These are phyloP conservation scores for Hippocampus abdominalis DNA, from an alignment of 2,113 vertebrate species.

Conservation along the genomic window DNA sequence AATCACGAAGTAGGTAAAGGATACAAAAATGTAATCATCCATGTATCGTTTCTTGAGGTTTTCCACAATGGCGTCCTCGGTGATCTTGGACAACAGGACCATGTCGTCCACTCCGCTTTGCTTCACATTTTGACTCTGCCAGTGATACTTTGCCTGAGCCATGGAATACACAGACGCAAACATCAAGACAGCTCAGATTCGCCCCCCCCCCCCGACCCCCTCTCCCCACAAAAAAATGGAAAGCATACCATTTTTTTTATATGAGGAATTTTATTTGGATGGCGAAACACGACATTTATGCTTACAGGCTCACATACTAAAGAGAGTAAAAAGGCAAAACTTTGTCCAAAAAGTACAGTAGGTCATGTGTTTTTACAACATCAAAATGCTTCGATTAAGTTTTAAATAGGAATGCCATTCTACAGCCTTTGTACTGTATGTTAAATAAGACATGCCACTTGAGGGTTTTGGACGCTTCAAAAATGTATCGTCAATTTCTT, in stretches of 20 bases:
- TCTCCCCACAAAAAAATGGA: background rate
- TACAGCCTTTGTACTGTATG: too few species aligned
- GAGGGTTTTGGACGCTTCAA: too few species aligned
- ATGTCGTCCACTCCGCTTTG: slow-evolving; percentile 98
- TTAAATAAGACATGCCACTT: too few species aligned
- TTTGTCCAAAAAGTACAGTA: background rate
- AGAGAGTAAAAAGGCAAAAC: background rate
- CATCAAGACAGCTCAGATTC: too few species aligned
- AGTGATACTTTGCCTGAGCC: slow-evolving; percentile 89
- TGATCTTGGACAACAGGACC: slow-evolving; percentile 94
- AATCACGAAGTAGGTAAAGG: slow-evolving; percentile 46
- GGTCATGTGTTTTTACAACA: too few species aligned
- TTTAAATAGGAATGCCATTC: too few species aligned
- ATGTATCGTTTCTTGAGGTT: slow-evolving; percentile 96
- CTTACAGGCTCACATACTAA: background rate
- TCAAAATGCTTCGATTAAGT: too few species aligned
- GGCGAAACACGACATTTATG: too few species aligned
- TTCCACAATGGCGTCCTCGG: slow-evolving; percentile 88
- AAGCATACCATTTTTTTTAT: too few species aligned
- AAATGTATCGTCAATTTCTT: background rate
- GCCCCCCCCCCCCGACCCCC: too few species aligned
- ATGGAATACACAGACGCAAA: background rate
- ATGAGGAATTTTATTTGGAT: too few species aligned
- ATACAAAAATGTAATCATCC: slow-evolving; percentile 98
- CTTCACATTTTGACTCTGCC: slow-evolving; percentile 98